Base-by-base conservation (phyloP, 64 coral and sea anemone species). In the Actinia equina region DNA sequence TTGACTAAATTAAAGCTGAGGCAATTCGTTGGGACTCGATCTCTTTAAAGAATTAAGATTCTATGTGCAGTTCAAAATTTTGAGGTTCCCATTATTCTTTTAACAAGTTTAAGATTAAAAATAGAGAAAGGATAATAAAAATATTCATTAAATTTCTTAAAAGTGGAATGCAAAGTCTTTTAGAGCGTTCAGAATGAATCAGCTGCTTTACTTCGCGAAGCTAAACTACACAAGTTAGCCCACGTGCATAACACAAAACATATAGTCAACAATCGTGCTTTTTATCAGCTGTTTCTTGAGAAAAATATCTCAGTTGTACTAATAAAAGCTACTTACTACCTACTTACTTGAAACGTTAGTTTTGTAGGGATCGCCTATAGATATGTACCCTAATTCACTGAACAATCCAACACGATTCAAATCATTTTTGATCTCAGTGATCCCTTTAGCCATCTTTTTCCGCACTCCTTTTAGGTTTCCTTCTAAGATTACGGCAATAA, bases 311-410 rank as follows among this genome's bases (percentile, higher is more conserved):
- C 19, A 25, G 6, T 27, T 37, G 9, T n/a, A 12, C 19, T 25
- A 71, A 22, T 10, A 71, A 13, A 25, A 7, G 45, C 5, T 46
- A 10, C 22, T 3, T 79, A 92, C 5, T 46, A 10, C 22, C 10
- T 79, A 92, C 89, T 76, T 92, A 98, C 96, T 89, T 71, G 86
- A 87, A 17, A 89, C 89, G 77, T 46, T 78, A 8, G 74, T 89
- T 67, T 90, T 98, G 27, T 90, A 98, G 60, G 96, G 93, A 86
- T 98, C 96, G 3, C 96, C 96, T 18, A 98, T 98, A 8, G 93
- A 94, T 58, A 98, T 98, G n/a, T 98, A 98, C 10, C 96, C 96
- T 22, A 98, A 70, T 80, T 98, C 96, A 45, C 93, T 94, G 70
- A 98, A 98, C 76, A 94, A 74, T 10, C 96, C 96, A 43, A 98